Evolutionary conservation across 2,888 invertebrate species (phyloP), one percentile per base, ranked within the genome.

Genomic region (Uropetala carovei): DNA sequence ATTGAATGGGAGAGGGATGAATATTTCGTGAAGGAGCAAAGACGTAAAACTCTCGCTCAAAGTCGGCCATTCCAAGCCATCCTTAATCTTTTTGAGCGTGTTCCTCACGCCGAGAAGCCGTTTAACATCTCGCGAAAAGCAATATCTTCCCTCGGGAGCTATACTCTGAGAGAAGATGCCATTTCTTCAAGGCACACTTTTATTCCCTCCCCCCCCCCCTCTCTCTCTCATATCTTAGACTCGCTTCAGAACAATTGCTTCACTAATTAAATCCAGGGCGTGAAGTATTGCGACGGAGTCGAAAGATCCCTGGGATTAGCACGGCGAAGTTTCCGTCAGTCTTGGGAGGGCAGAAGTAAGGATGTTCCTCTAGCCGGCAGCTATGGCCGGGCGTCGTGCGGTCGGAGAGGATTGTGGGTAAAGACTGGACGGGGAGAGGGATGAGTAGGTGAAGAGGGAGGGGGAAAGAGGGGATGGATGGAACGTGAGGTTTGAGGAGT

Each of bases 371-470:
- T n/a, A 56, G 68, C 58, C 57, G 58, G 13, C 57, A 85, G 16
- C 57, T 9, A 75, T 64, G 64, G 22, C 43, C 18, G 91, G 64
- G 68, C 64, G 60, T 43, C 22, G 59, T 89, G 89, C 58, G 89
- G 30, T 89, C 22, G 27, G 43, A 59, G 30, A 43, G 89, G 60
- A 60, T 57, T 59, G 18, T 30, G 43, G 43, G 43, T 43, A 43
- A n/a, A 5, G 43, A 43, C 43, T 43, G n/a, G 60, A 27, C 4
- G 89, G 85, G 85, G 7, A 85, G 18, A 30, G n/a, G 84, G 0
- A 11, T 8, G 43, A 43, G 43, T 5, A 43, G 43, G 43, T 5
- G 5, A 43, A 43, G 43, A 43, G 43, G 43, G 56, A 85, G 85
- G 43, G 22, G 22, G 22, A 75, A 22, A n/a, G 22, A 75, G 11